Conservation (phyloP, 23 tunicate species). For the Styela clava region DNA sequence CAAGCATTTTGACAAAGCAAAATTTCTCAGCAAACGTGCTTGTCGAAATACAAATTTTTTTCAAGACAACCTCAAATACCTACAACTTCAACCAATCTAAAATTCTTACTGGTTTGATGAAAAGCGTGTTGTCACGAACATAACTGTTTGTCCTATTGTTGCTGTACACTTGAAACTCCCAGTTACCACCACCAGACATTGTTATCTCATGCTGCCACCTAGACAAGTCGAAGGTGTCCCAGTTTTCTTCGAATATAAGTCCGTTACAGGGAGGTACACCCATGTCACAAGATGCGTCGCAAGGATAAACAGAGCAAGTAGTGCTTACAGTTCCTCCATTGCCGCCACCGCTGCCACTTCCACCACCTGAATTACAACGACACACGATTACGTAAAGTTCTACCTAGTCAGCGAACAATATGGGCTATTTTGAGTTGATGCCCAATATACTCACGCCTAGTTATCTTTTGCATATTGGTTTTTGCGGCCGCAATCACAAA, state of each 20-base stretch:
- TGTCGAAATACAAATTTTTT: too few relatives aligned
- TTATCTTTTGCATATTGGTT: not conserved
- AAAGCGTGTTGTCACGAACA: constrained; percentile 89
- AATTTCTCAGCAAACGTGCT: too few relatives aligned
- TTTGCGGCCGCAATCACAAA: not conserved
- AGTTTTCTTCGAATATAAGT: constrained; percentile 85
- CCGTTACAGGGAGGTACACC: constrained; percentile 71
- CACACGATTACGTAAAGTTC: too few relatives aligned
- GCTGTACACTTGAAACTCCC: constrained; percentile 81
- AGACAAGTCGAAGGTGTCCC: constrained; percentile 73
- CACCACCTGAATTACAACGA: constrained; percentile 6
- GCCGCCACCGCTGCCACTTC: constrained; percentile 34
- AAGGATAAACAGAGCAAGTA: constrained; percentile 52
- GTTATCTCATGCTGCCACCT: constrained; percentile 95
- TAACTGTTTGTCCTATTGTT: constrained; percentile 91
- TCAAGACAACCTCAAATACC: too few relatives aligned
- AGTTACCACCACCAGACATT: constrained; percentile 97
- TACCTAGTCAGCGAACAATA: too few relatives aligned
- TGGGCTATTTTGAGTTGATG: not conserved
- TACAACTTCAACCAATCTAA: too few relatives aligned
- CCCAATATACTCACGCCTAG: not conserved
- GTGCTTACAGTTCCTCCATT: constrained; percentile 13
- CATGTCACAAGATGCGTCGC: constrained; percentile 61
- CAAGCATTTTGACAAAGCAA: too few relatives aligned
- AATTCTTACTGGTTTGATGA: constrained; percentile 91